phyloP scores from a whole-genome alignment of 92 coral and sea anemone species.

The Paragorgia papillata region DNA sequence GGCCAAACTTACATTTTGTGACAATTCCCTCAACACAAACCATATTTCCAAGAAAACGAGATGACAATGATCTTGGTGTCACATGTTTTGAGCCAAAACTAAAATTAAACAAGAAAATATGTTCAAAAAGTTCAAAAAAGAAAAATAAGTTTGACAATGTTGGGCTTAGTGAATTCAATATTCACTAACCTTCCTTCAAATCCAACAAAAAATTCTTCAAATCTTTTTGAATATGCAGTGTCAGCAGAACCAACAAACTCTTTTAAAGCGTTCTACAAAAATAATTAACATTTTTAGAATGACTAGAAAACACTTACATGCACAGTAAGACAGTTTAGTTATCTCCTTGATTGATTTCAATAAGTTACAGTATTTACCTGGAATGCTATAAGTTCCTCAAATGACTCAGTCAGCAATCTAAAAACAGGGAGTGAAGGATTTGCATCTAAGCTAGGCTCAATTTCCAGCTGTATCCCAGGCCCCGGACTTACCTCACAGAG shows the following conservation, averaged over 20 bases:
- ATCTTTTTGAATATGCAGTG: slow-evolving; percentile 75
- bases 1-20: slow-evolving; percentile 80
- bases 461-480: too few species aligned
- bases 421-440: not conserved
- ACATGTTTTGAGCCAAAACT: slow-evolving; percentile 99
- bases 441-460: not conserved
- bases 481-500: not conserved
- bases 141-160: too few species aligned
- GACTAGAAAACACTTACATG: too few species aligned
- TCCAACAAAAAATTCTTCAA: slow-evolving; percentile 95
- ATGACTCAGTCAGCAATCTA: slow-evolving; percentile 78
- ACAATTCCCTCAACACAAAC: slow-evolving; percentile 98
- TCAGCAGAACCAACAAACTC: slow-evolving; percentile 93
- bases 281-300: not conserved
- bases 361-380: too few species aligned
- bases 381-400: slow-evolving; percentile 94
- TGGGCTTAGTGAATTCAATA: not conserved
- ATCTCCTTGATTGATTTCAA: not conserved
- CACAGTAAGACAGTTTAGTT: too few species aligned
- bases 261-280: slow-evolving; percentile 85
- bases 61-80: slow-evolving; percentile 88
- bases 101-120: not conserved
- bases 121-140: not conserved
- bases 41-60: slow-evolving; percentile 88
- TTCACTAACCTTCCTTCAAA: slow-evolving; percentile 93